Percentiles rank a stretch among this genome's conserved stretches.
phyloP scores from a whole-genome alignment of 2,797 vertebrate genomes.

The Cetoscarus ocellatus region DNA sequence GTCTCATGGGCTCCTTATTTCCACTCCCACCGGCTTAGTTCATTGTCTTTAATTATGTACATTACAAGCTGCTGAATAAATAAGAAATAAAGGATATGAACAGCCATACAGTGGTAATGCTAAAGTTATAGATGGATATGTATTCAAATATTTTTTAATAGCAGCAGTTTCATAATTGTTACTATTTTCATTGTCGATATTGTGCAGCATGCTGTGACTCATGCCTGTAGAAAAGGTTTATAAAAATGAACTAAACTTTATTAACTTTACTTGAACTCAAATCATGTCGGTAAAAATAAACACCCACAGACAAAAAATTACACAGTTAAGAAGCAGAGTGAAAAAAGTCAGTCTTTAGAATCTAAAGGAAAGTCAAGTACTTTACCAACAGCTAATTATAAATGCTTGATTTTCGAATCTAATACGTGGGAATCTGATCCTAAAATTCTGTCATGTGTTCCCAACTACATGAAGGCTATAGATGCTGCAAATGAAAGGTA shows the following conservation, averaged over 20 bases:
- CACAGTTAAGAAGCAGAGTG: not conserved
- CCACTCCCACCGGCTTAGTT: slow-evolving; percentile 37
- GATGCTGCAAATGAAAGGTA: too few relatives aligned
- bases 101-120: not conserved
- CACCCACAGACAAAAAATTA: not conserved
- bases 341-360: too few relatives aligned
- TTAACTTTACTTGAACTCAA: not conserved
- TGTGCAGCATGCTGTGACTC: too few relatives aligned
- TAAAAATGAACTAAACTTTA: too few relatives aligned
- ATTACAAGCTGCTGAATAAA: slow-evolving; percentile 31
- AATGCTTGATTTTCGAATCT: too few relatives aligned
- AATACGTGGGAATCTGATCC: too few relatives aligned
- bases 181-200: too few relatives aligned
- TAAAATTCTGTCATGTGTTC: too few relatives aligned
- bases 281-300: not conserved
- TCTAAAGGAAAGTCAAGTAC: too few relatives aligned
- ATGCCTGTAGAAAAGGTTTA: not conserved
- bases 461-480: too few relatives aligned
- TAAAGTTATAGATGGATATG: not conserved
- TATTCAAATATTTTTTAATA: not conserved
- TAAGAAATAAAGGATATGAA: slow-evolving; percentile 2
- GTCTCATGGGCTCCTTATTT: slow-evolving; percentile 19
- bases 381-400: not conserved
- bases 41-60: slow-evolving; percentile 35
- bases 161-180: too few relatives aligned